phyloP scores from a whole-genome alignment of 2,888 invertebrate genomes.

The Heteromurus nitidus region DNA sequence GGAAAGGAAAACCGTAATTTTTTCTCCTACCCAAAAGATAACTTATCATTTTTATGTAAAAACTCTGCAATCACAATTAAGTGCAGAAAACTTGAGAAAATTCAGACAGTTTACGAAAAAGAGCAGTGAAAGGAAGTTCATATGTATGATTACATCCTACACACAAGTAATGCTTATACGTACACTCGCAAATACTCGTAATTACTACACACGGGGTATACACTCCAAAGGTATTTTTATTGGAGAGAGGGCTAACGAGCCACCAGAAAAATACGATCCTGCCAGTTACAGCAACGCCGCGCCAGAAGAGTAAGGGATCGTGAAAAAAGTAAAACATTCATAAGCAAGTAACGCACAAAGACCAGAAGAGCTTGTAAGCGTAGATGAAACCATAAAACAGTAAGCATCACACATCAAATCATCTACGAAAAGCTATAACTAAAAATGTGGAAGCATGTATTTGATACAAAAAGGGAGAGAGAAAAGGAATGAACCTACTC shows the following conservation, averaged over 20 bases:
- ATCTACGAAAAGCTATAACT: constrained; percentile 33
- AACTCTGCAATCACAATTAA: constrained; percentile 65
- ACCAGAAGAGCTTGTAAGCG: constrained; percentile 37
- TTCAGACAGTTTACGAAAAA: constrained; percentile 58
- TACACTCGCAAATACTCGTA: constrained; percentile 47
- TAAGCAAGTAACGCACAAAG: constrained; percentile 58
- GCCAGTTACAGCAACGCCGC: not conserved
- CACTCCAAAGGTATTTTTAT: constrained; percentile 44
- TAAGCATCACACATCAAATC: constrained; percentile 58
- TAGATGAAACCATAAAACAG: constrained; percentile 66
- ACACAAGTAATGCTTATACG: not conserved
- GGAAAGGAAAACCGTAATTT: constrained; percentile 12
- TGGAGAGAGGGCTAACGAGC: constrained; percentile 60
- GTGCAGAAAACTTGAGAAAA: constrained; percentile 39
- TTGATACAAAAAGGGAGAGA: not conserved
- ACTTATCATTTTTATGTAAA: constrained; percentile 60
- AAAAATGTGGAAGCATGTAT: constrained; percentile 22
- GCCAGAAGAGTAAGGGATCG: constrained; percentile 32
- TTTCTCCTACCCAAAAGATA: constrained; percentile 25
- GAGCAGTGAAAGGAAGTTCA: constrained; percentile 34
- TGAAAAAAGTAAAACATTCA: constrained; percentile 60
- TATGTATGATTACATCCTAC: constrained; percentile 3
- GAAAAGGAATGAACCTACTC: not conserved
- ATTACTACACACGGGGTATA: too few species aligned
- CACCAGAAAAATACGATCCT: constrained; percentile 62